Base-by-base conservation (phyloP, 2,797 vertebrate genomes). In the Oryzias dopingdopingensis region DNA sequence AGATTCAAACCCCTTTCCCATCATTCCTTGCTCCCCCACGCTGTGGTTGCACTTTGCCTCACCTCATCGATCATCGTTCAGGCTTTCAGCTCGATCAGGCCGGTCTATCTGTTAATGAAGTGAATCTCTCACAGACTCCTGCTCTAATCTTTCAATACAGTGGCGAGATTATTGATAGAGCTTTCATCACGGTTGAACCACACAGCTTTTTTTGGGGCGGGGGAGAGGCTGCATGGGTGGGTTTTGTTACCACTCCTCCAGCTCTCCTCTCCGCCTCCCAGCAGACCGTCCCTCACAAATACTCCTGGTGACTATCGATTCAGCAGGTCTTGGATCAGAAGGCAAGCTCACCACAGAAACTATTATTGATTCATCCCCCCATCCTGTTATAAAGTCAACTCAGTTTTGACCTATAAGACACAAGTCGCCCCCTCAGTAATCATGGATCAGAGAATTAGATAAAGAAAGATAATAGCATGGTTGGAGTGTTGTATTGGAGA, bases 331-430 rank as follows among this genome's bases (percentile, higher is more conserved):
- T n/a, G 48, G 73, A 62, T 72, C 73, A 72, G 42, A 70, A 69
- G 49, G 15, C 42, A 6, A n/a, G 52, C 59, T 62, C 14, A 63
- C 26, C 51, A 52, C 18, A 62, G 70, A 67, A 32, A 26, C 68
- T 18, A 0, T 2, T 54, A 79, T 79, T 63, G 80, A 82, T 14
- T 26, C 56, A 16, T 5, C 42, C 8, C 57, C 42, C 41, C 26
- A 15, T 6, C 55, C 13, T 26, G 61, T 49, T 59, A 59, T 58
- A 42, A 55, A 74, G 65, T 72, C 70, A 62, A 58, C 68, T 67
- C 70, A 57, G 42, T 41, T 29, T 51, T 57, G 65, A 67, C 56
- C 67, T 61, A 42, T 66, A 14, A 65, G 75, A 68, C 67, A 58
- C 42, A 56, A 45, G 65, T 37, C 3, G 3, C 43, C 52, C 51